phyloP scores from a whole-genome alignment of 2,797 vertebrate genomes.

The Neopelma chrysocephalum region DNA sequence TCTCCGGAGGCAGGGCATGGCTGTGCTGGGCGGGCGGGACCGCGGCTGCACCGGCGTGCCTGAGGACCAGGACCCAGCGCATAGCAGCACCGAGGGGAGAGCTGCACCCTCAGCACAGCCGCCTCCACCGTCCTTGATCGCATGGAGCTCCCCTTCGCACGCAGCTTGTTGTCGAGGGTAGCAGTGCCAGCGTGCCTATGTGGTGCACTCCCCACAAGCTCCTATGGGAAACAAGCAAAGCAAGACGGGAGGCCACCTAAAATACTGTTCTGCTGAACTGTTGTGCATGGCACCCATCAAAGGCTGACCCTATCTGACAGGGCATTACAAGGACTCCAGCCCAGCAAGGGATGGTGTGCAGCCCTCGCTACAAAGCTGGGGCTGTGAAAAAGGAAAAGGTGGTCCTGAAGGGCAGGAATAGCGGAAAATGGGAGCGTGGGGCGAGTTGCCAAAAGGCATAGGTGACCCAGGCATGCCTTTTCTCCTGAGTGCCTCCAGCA shows the following conservation, averaged over 20 bases:
- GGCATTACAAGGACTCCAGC: background rate
- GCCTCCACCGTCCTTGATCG: fast-evolving
- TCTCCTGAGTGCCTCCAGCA: background rate
- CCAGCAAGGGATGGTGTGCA: fast-evolving
- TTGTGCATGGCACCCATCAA: fast-evolving
- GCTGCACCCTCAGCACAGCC: fast-evolving
- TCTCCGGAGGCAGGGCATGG: background rate
- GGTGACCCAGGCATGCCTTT: background rate
- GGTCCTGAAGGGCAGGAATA: background rate
- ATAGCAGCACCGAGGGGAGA: background rate
- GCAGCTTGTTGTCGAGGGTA: background rate
- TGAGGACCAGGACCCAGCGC: fast-evolving
- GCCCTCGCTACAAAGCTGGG: fast-evolving
- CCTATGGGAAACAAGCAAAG: background rate
- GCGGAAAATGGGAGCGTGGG: background rate
- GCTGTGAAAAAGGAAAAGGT: background rate
- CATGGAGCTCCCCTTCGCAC: fast-evolving
- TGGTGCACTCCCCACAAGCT: background rate
- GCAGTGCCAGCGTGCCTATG: background rate
- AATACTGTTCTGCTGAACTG: background rate
- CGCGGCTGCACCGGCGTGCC: too few species aligned
- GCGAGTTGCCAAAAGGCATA: fast-evolving
- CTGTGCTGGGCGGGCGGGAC: background rate
- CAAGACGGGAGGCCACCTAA: fast-evolving
- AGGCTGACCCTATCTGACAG: too few species aligned